A percentile compares a stretch with the other conserved stretches of the same genome.
These are phyloP conservation scores for Galerucella calmariensis DNA, from an alignment of 2,888 invertebrate species.

Conservation along the genomic window DNA sequence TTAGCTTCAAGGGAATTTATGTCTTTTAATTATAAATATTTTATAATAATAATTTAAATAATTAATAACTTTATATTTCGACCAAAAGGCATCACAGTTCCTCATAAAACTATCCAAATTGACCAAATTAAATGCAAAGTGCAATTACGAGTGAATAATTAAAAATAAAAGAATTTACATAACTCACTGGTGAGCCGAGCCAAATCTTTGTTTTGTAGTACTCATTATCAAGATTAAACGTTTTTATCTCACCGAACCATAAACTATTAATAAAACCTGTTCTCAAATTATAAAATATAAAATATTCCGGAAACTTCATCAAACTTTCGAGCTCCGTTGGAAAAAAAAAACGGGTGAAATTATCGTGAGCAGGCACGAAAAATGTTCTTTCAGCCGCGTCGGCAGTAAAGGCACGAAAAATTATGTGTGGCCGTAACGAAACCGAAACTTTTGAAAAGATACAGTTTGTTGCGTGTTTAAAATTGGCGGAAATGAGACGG, in stretches of 20 bases:
- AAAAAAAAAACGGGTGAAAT: slow-evolving; percentile 42
- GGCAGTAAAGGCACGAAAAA: slow-evolving; percentile 56
- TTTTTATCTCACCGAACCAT: slow-evolving; percentile 19
- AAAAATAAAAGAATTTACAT: slow-evolving; percentile 15
- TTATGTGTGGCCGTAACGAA: slow-evolving; percentile 57
- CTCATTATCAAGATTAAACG: slow-evolving; percentile 29
- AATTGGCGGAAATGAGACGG: slow-evolving; percentile 60
- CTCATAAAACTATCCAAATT: neutral
- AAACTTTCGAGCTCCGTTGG: slow-evolving; percentile 33
- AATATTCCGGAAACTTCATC: slow-evolving; percentile 48
- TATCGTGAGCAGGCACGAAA: slow-evolving; percentile 54
- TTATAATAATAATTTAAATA: no score
- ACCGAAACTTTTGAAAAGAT: slow-evolving; percentile 55
- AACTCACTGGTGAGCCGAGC: slow-evolving; percentile 11
- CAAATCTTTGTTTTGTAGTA: slow-evolving; percentile 20
- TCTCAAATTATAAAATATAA: slow-evolving; percentile 33
- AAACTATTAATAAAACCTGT: slow-evolving; percentile 40
- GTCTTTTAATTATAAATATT: no score
- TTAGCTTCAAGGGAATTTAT: no score
- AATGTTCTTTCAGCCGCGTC: slow-evolving; percentile 52
- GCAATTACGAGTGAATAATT: neutral
- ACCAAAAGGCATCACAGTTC: no score
- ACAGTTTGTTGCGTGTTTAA: slow-evolving; percentile 56
- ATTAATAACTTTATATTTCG: no score
- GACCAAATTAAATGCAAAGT: neutral